Evolutionary conservation across 2,113 vertebrate genomes (phyloP), one percentile per base, ranked within the genome.

Genomic region (Pollimyrus isidori): DNA sequence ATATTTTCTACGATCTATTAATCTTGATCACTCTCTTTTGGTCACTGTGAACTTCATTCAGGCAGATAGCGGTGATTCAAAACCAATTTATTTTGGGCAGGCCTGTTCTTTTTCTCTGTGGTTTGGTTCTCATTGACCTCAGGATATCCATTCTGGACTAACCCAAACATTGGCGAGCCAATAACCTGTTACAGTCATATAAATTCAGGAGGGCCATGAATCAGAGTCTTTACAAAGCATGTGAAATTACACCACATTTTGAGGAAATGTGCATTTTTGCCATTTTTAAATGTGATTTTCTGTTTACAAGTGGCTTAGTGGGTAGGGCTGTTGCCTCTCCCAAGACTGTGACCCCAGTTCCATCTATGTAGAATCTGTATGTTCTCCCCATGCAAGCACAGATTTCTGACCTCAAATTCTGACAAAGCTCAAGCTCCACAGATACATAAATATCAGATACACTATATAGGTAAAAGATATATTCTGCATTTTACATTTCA

Each of bases 81-180:
- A 87, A 53, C 23, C 48, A 35, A 4, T 53, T 65, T 65, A 11
- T 56, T 65, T 65, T 52, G 87, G 87, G 87, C 58, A 56, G 52
- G 56, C 52, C 35, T 65, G 19, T 19, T 87, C 89, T 91, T 92
- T 92, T 93, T 56, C 85, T 93, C 93, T 91, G 94, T 90, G 94
- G 95, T 95, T 95, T 95, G 93, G 94, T 94, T 90, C 89, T 90
- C 91, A 94, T 82, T 46, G 90, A 91, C 92, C 46, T 86, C 83
- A 85, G 46, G 83, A 86, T 86, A 48, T 86, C 50, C 50, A 53
- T 35, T 35, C 19, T 53, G 82, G 82, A 84, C 35, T 23, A 84
- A 48, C 82, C 42, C 45, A 84, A 84, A 84, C 0, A 9, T 23
- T 84, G 42, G 82, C 17, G 50, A 87, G 48, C 85, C 50, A 87